phyloP scores from a whole-genome alignment of 2,797 vertebrate genomes.

The Okamejei kenojei region DNA sequence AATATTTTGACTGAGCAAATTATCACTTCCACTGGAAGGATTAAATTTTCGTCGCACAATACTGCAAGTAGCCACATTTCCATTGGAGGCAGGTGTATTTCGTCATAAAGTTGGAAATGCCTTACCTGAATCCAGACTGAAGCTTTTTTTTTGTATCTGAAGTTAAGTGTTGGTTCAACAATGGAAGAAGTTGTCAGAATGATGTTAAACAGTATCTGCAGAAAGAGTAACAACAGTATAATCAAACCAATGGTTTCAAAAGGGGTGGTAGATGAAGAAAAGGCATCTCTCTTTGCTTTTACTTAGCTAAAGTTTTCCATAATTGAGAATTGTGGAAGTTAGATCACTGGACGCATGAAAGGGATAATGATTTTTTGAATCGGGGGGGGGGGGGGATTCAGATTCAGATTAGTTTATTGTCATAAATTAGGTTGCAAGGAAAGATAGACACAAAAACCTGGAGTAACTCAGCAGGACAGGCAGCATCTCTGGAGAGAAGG shows the following conservation, averaged over 20 bases:
- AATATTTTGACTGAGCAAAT: constrained; percentile 46
- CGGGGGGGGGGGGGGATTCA: too few relatives aligned
- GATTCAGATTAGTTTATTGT: too few relatives aligned
- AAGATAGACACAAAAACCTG: too few relatives aligned
- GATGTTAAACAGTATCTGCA: neutral
- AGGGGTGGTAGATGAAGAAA: neutral
- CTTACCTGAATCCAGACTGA: neutral
- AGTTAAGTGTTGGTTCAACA: neutral
- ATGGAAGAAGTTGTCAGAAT: neutral
- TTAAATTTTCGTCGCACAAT: constrained; percentile 19
- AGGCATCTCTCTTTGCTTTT: neutral
- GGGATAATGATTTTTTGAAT: too few relatives aligned
- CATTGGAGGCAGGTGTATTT: neutral
- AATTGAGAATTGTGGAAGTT: too few relatives aligned
- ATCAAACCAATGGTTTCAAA: neutral
- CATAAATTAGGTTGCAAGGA: too few relatives aligned
- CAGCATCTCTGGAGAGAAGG: too few relatives aligned
- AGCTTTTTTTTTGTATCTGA: neutral
- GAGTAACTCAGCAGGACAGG: too few relatives aligned
- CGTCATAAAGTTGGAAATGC: neutral
- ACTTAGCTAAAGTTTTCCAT: neutral
- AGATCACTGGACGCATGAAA: too few relatives aligned
- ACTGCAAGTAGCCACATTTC: neutral
- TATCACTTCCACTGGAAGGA: constrained; percentile 50
- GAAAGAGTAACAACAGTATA: neutral